These are phyloP conservation scores for Neopelma chrysocephalum DNA, from an alignment of 2,797 vertebrate genomes.

Conservation along the genomic window DNA sequence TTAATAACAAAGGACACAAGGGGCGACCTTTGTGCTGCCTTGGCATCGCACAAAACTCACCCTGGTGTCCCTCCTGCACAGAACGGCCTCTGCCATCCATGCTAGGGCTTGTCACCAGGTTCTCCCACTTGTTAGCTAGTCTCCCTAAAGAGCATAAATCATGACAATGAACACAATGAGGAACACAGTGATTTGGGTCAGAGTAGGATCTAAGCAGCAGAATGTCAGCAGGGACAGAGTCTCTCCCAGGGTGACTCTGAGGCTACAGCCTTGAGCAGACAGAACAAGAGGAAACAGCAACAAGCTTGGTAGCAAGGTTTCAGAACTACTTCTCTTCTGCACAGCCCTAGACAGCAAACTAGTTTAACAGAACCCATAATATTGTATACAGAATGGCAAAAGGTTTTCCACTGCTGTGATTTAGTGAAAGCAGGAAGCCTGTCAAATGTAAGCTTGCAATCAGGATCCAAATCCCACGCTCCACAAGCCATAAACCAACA, in stretches of 20 bases:
- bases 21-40: background rate
- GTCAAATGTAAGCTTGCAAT: background rate
- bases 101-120: background rate
- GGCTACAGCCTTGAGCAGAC: too few relatives aligned
- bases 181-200: background rate
- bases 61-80: background rate
- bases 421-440: background rate
- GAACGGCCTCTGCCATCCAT: background rate
- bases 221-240: background rate
- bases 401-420: background rate
- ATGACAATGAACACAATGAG: background rate
- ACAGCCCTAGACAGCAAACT: background rate
- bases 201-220: background rate
- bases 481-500: background rate
- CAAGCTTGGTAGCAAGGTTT: background rate
- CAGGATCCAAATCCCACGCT: background rate
- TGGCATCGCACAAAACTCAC: too few relatives aligned
- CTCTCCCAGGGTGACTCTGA: too few relatives aligned
- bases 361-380: background rate
- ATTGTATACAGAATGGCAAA: background rate
- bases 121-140: background rate
- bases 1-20: background rate
- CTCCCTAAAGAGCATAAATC: background rate
- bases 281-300: background rate
- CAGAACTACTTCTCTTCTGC: background rate